Percentiles rank a stretch among this genome's conserved stretches.
These are phyloP conservation scores for Cavia porcellus DNA, from an alignment of 2,113 vertebrate species.

Conservation along the genomic window DNA sequence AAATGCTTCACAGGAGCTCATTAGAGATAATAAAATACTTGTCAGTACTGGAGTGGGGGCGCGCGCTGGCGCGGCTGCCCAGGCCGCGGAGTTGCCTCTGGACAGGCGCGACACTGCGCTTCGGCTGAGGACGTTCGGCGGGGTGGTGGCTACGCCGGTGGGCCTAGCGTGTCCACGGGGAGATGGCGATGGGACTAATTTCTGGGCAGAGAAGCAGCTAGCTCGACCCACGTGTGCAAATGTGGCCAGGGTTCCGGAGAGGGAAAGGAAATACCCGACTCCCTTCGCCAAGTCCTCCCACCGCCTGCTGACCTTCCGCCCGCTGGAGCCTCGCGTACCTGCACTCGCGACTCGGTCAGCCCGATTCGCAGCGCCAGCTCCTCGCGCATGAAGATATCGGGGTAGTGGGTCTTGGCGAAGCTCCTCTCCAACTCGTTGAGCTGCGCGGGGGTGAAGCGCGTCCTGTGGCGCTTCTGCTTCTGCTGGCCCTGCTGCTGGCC, in stretches of 20 bases:
- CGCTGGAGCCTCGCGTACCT: constrained; percentile 89
- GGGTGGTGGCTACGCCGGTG: not conserved
- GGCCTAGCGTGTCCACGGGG: not conserved
- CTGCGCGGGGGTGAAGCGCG: constrained; percentile 97
- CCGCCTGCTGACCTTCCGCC: not conserved
- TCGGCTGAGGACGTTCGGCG: not conserved
- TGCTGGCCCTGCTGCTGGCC: constrained; percentile 93
- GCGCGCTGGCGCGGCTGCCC: not conserved
- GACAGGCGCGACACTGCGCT: not conserved
- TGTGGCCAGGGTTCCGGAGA: not conserved
- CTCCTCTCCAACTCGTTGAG: constrained; percentile 98
- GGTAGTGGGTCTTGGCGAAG: constrained; percentile 98
- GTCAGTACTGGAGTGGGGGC: not conserved
- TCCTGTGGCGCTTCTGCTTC: constrained; percentile 97
- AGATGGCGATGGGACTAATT: not conserved
- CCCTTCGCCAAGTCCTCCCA: not conserved
- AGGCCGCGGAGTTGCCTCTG: not conserved
- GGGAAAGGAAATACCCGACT: not conserved
- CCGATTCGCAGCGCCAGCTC: constrained; percentile 96
- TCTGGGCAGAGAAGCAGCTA: not conserved
- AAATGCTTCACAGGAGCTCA: constrained; percentile 34
- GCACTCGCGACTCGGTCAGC: constrained; percentile 97
- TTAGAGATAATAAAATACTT: constrained; percentile 21
- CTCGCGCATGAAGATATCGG: constrained; percentile 98
- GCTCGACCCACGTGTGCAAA: not conserved